Conservation (phyloP, 2,888 invertebrate genomes). For the Entomobrya multifasciata region DNA sequence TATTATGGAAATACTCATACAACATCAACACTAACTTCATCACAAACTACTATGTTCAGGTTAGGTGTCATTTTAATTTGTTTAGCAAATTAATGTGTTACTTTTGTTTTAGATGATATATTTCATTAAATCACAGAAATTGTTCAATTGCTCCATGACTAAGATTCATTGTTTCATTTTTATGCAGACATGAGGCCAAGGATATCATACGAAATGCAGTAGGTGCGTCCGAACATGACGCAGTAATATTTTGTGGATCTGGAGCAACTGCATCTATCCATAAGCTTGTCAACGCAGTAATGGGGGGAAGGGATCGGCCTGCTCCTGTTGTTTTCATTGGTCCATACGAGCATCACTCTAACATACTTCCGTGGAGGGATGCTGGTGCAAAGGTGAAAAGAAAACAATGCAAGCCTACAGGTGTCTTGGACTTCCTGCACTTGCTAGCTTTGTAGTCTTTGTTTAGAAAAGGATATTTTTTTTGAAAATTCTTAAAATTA, state of each 20-base stretch:
- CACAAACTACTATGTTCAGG: slow-evolving; percentile 93
- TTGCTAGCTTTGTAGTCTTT: too few species aligned
- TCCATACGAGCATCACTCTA: slow-evolving; percentile 89
- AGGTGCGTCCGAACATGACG: slow-evolving; percentile 90
- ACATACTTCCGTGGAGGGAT: slow-evolving; percentile 91
- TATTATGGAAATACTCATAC: slow-evolving; percentile 92
- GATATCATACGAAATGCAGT: slow-evolving; percentile 90
- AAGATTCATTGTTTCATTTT: not conserved
- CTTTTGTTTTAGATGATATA: too few species aligned
- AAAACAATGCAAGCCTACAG: not conserved
- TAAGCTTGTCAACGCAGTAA: slow-evolving; percentile 86
- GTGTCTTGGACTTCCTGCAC: too few species aligned
- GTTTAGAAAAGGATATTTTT: too few species aligned
- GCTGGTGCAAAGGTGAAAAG: slow-evolving; percentile 86
- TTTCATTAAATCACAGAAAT: too few species aligned
- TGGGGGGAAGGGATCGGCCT: slow-evolving; percentile 79
- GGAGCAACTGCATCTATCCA: slow-evolving; percentile 90
- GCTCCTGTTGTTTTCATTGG: slow-evolving; percentile 89
- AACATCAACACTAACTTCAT: slow-evolving; percentile 91
- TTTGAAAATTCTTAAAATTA: not conserved
- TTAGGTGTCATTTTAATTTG: not conserved
- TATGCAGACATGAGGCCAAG: slow-evolving; percentile 89
- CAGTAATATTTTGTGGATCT: slow-evolving; percentile 88
- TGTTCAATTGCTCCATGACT: not conserved
- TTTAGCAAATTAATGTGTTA: too few species aligned